These are phyloP conservation scores for Stenolophus ochropezus DNA, from an alignment of 2,888 invertebrate species.

Conservation along the genomic window DNA sequence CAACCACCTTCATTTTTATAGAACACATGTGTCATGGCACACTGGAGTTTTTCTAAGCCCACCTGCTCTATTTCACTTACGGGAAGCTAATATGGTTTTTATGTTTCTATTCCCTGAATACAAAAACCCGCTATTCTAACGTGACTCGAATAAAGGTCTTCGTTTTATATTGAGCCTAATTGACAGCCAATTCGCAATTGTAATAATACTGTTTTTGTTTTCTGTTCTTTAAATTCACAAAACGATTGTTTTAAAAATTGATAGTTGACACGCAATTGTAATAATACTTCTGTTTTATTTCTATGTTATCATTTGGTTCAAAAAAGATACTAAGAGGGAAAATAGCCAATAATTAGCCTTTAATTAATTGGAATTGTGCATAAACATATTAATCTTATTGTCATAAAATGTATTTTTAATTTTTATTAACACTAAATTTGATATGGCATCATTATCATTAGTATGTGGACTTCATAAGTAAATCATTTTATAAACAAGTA, in stretches of 20 bases:
- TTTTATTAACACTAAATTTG: conserved; percentile 6
- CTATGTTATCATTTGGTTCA: not conserved
- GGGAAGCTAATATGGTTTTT: conserved; percentile 30
- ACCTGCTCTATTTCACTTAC: conserved; percentile 44
- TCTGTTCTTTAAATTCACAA: no score
- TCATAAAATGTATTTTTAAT: conserved; percentile 20
- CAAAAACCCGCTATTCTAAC: not conserved
- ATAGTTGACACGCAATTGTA: no score
- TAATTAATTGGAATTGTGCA: conserved; percentile 9
- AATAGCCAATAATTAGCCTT: conserved; percentile 20
- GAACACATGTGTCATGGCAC: conserved; percentile 21
- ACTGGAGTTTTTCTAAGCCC: conserved; percentile 11
- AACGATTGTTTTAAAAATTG: no score
- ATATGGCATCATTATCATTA: conserved; percentile 13
- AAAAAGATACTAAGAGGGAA: not conserved
- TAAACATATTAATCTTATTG: conserved; percentile 24
- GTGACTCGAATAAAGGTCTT: not conserved
- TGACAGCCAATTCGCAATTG: no score
- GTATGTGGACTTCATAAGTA: no score
- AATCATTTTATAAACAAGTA: no score
- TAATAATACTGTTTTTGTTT: no score
- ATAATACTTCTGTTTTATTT: not conserved
- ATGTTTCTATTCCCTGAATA: conserved; percentile 35
- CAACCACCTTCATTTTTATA: conserved; percentile 42
- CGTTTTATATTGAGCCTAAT: no score